phyloP scores from a whole-genome alignment of 2,888 invertebrate species.

The Microctonus hyperodae region DNA sequence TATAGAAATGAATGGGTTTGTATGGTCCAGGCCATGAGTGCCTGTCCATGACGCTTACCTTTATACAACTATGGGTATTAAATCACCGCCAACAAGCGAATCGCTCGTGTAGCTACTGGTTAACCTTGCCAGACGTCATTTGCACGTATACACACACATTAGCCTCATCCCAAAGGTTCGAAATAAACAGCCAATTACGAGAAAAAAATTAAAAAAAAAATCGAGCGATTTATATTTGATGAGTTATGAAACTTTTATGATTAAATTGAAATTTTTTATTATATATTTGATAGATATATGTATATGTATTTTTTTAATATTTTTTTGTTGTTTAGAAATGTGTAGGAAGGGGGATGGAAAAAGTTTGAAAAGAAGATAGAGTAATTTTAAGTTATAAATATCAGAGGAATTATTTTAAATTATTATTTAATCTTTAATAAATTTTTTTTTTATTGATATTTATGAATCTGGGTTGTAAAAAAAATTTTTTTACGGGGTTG shows the following conservation, averaged over 20 bases:
- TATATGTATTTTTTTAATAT: too few relatives aligned
- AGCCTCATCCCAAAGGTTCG: constrained; percentile 11
- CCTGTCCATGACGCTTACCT: constrained; percentile 39
- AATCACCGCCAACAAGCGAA: constrained; percentile 42
- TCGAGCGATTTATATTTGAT: not conserved
- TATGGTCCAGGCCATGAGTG: constrained; percentile 24
- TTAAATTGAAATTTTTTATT: not conserved
- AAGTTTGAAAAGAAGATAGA: too few relatives aligned
- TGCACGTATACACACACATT: constrained; percentile 19
- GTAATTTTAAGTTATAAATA: too few relatives aligned
- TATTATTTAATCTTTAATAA: too few relatives aligned
- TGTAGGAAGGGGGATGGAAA: too few relatives aligned
- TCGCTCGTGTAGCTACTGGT: constrained; percentile 30
- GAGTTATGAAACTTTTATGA: too few relatives aligned
- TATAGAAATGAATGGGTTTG: not conserved
- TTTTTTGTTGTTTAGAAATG: too few relatives aligned
- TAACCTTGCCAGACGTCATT: constrained; percentile 30
- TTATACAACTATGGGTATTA: constrained; percentile 39
- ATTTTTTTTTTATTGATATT: too few relatives aligned
- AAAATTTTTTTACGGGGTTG: too few relatives aligned
- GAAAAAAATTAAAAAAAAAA: not conserved
- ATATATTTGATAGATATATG: not conserved
- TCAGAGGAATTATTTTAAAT: too few relatives aligned
- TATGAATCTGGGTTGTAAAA: too few relatives aligned
- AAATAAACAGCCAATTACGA: constrained; percentile 26